phyloP scores from a whole-genome alignment of 2,797 vertebrate genomes.

The Molossus alvarezi region DNA sequence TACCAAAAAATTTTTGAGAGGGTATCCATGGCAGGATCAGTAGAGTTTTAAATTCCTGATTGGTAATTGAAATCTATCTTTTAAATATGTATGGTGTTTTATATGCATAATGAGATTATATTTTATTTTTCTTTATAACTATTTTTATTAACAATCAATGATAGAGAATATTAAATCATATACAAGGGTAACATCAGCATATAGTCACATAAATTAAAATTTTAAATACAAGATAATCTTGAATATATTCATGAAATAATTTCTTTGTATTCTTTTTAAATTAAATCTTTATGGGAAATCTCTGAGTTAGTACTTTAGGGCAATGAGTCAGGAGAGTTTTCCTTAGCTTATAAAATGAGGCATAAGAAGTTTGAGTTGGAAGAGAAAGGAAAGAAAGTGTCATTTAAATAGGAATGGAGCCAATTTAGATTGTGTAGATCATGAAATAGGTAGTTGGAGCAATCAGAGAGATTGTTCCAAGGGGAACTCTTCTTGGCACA shows the following conservation, averaged over 20 bases:
- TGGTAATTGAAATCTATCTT: background rate
- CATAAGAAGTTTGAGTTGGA: background rate
- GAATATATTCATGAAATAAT: background rate
- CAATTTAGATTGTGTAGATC: conserved; percentile 27
- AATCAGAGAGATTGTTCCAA: background rate
- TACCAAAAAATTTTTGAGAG: background rate
- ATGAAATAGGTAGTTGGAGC: background rate
- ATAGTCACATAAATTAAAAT: background rate
- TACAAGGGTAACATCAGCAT: conserved; percentile 22
- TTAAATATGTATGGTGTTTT: background rate
- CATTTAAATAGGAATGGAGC: conserved; percentile 1
- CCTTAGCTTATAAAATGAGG: background rate
- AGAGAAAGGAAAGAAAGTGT: background rate
- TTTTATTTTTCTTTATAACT: background rate
- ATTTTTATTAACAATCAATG: conserved; percentile 3
- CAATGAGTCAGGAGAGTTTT: background rate
- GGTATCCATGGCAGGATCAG: background rate
- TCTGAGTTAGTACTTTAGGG: background rate
- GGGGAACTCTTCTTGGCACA: background rate
- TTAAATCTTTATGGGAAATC: background rate
- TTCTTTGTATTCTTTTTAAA: background rate
- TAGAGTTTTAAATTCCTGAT: background rate
- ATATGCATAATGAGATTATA: background rate
- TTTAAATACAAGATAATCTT: conserved; percentile 18
- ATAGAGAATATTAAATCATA: background rate